Evolutionary conservation across 2,888 invertebrate species (phyloP).

Genomic region (Neoaliturus tenellus): DNA sequence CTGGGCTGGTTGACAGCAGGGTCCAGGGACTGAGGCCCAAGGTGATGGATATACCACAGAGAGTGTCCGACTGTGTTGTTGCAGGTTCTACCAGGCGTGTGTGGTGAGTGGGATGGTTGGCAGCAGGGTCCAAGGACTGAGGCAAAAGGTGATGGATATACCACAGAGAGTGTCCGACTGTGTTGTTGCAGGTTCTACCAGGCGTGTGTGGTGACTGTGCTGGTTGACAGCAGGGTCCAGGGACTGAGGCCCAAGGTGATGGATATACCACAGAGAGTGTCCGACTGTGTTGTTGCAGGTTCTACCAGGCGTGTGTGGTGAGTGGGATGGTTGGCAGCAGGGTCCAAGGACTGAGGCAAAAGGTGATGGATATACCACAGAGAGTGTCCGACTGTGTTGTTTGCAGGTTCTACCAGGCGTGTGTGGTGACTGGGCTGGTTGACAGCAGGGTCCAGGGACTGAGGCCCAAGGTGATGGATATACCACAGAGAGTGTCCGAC

Average conservation of each 20-base stretch:
- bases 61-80: too few relatives aligned
- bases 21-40: too few relatives aligned
- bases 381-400: too few relatives aligned
- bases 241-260: too few relatives aligned
- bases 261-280: too few relatives aligned
- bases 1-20: too few relatives aligned
- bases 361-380: conserved; percentile 30
- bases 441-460: conserved; percentile 10
- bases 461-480: conserved; percentile 47
- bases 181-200: conserved; percentile 30
- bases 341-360: background rate
- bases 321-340: conserved; percentile 17
- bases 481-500: conserved; percentile 32
- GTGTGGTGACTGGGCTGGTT: conserved; percentile 51
- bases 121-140: too few relatives aligned
- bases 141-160: too few relatives aligned
- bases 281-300: background rate
- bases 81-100: background rate
- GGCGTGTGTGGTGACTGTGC: conserved; percentile 48
- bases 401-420: conserved; percentile 51
- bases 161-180: too few relatives aligned
- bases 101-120: background rate
- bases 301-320: conserved; percentile 51
- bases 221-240: conserved; percentile 29
- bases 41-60: too few relatives aligned